phyloP scores from a whole-genome alignment of 2,888 invertebrate genomes.

The Eucera pruinosa region DNA sequence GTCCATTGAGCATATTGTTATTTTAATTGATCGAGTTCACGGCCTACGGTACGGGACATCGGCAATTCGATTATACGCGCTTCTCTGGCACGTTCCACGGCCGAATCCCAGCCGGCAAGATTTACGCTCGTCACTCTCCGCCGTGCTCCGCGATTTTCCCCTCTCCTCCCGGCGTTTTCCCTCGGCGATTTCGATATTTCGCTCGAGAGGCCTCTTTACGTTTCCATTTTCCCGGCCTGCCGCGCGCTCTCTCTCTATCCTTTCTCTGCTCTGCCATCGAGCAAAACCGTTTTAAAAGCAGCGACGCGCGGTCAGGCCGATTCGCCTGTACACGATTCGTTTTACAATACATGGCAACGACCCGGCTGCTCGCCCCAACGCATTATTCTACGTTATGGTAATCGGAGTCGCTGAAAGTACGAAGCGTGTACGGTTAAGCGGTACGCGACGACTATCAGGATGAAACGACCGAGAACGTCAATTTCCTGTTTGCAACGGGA shows the following conservation, averaged over 20 bases:
- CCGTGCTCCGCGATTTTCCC: too few species aligned
- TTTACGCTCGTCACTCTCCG: slow-evolving; percentile 52
- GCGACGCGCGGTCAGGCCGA: slow-evolving; percentile 12
- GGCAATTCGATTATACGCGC: slow-evolving; percentile 67
- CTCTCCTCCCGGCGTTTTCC: neutral
- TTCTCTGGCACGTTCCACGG: slow-evolving; percentile 55
- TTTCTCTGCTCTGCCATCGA: too few species aligned
- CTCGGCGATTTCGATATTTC: neutral
- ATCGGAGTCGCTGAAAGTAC: slow-evolving; percentile 29
- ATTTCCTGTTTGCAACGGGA: slow-evolving; percentile 1
- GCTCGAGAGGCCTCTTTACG: neutral
- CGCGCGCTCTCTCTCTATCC: too few species aligned
- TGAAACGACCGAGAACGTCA: neutral
- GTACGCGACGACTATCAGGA: neutral
- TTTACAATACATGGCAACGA: slow-evolving; percentile 43
- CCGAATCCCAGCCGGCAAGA: slow-evolving; percentile 44
- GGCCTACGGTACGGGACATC: slow-evolving; percentile 39
- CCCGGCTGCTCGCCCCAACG: slow-evolving; percentile 26
- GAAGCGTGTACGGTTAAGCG: neutral
- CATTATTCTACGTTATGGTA: slow-evolving; percentile 62
- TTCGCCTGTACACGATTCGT: slow-evolving; percentile 39
- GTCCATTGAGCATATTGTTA: slow-evolving; percentile 74
- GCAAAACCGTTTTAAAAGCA: slow-evolving; percentile 10
- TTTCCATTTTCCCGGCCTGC: neutral
- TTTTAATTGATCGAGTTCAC: slow-evolving; percentile 70